These are phyloP conservation scores for Meloidogyne hapla DNA, from an alignment of 1,140 invertebrate genomes.

Conservation along the genomic window DNA sequence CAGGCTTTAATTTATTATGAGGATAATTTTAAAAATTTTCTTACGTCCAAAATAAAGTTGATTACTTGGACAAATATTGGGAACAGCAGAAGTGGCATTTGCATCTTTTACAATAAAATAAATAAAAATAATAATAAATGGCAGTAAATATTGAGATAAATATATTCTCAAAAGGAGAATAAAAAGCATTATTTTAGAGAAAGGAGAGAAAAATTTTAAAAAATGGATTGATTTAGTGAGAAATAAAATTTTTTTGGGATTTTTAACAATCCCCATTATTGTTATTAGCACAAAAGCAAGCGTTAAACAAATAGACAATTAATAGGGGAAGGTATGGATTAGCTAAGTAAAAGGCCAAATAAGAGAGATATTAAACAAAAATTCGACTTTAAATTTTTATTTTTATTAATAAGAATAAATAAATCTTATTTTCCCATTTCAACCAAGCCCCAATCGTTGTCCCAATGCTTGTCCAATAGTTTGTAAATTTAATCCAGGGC, in stretches of 20 bases:
- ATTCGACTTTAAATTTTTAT: not conserved
- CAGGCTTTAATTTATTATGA: conserved; percentile 14
- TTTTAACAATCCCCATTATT: too few relatives aligned
- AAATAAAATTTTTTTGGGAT: not conserved
- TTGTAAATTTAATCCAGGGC: not conserved
- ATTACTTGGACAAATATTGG: not conserved
- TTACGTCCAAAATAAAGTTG: conserved; percentile 21
- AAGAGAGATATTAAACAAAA: not conserved
- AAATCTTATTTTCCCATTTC: not conserved
- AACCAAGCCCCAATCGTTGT: not conserved
- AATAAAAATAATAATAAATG: not conserved
- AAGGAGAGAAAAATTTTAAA: not conserved
- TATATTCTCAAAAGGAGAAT: not conserved
- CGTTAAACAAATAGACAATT: not conserved
- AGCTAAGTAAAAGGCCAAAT: not conserved
- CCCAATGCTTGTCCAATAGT: not conserved
- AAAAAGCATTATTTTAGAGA: not conserved
- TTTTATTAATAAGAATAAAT: too few relatives aligned
- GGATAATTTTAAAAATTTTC: not conserved
- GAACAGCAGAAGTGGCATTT: not conserved
- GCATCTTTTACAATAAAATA: not conserved
- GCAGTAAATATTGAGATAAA: not conserved
- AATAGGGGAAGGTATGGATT: not conserved
- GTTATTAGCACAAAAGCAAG: too few relatives aligned
- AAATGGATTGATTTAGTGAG: not conserved